phyloP scores from a whole-genome alignment of 2,888 invertebrate species.

The Morpho deidamia region DNA sequence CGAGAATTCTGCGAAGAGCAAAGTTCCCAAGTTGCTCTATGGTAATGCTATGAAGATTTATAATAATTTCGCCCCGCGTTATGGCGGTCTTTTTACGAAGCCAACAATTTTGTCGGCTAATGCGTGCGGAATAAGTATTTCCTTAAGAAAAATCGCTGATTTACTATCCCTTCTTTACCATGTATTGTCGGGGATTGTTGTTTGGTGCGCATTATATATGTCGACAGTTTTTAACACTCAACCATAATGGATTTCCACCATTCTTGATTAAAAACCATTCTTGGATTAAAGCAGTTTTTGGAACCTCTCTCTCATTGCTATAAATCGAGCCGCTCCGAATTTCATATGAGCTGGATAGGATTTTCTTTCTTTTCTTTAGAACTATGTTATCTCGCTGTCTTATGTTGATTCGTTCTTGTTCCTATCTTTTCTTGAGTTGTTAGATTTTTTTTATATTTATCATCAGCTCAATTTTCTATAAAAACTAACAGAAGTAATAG shows the following conservation, averaged over 20 bases:
- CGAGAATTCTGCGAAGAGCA: conserved; percentile 63
- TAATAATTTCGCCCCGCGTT: conserved; percentile 67
- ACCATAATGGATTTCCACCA: neutral
- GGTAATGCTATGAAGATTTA: conserved; percentile 76
- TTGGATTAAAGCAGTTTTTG: neutral
- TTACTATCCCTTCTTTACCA: conserved; percentile 21
- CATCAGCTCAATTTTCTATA: no score
- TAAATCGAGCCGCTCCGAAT: no score
- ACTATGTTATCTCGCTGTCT: no score
- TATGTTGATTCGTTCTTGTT: no score
- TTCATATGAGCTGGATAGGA: no score
- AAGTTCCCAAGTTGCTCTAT: conserved; percentile 71
- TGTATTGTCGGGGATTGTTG: conserved; percentile 11
- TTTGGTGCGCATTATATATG: conserved; percentile 7
- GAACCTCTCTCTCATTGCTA: no score
- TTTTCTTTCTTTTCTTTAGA: no score
- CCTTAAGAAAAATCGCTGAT: conserved; percentile 30
- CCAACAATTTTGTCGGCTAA: conserved; percentile 60
- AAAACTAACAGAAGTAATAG: no score
- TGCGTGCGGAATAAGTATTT: conserved; percentile 46
- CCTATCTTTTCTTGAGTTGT: no score
- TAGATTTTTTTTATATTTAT: no score
- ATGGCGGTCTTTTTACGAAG: conserved; percentile 58
- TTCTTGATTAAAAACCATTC: no score
- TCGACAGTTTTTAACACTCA: conserved; percentile 11